Conservation (phyloP, 2,797 vertebrate genomes). For the Sardinella longiceps region DNA sequence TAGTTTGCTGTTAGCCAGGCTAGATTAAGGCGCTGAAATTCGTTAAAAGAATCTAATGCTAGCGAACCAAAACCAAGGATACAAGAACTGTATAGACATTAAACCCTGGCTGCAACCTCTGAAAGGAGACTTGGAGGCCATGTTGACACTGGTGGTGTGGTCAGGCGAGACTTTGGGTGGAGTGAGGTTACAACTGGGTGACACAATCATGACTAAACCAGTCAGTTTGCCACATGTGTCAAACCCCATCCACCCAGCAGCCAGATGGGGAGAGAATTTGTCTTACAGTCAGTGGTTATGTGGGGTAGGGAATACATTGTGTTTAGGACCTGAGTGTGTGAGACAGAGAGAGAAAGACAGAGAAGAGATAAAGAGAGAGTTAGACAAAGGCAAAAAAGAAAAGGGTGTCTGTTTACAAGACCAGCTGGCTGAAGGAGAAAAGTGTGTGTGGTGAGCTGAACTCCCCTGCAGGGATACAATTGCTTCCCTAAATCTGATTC, state of each 20-base stretch:
- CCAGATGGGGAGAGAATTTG: slow-evolving; percentile 23
- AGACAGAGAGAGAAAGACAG: not conserved
- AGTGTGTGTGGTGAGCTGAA: not conserved
- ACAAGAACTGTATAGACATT: not conserved
- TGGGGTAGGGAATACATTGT: not conserved
- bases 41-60: too few relatives aligned
- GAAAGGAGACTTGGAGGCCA: not conserved
- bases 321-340: not conserved
- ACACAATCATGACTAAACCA: slow-evolving; percentile 11
- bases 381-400: not conserved
- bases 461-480: not conserved
- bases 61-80: too few relatives aligned
- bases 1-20: too few relatives aligned
- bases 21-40: too few relatives aligned
- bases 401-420: not conserved
- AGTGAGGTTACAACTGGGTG: not conserved
- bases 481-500: not conserved
- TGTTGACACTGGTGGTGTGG: not conserved
- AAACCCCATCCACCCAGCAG: slow-evolving; percentile 28
- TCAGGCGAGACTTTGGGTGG: not conserved
- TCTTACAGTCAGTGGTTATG: not conserved
- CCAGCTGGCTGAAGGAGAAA: not conserved
- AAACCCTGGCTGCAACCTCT: not conserved
- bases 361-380: not conserved
- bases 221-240: not conserved